A percentile compares a stretch with the other conserved stretches of the same genome.
Conservation (phyloP, 2,888 invertebrate species). For the Campoplex capitator region DNA sequence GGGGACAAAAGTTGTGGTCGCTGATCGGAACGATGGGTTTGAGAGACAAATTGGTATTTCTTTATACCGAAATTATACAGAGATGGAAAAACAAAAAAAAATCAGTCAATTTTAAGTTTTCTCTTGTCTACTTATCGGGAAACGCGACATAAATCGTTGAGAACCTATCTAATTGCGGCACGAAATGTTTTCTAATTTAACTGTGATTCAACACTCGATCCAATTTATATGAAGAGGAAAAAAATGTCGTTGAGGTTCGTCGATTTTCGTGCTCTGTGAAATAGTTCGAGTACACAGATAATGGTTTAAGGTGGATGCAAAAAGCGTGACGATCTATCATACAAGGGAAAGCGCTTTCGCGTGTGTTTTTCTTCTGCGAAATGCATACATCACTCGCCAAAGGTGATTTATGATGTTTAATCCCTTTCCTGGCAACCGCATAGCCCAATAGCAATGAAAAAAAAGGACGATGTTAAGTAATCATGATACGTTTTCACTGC, state of each 20-base stretch:
- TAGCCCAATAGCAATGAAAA: constrained; percentile 29
- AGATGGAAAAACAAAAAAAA: neutral
- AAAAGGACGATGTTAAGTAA: constrained; percentile 42
- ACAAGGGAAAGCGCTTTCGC: constrained; percentile 81
- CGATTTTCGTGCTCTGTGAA: constrained; percentile 46
- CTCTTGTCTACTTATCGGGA: neutral
- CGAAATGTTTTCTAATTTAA: neutral
- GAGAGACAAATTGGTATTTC: neutral
- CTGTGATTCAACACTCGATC: neutral
- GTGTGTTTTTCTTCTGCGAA: constrained; percentile 48
- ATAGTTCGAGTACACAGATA: constrained; percentile 27
- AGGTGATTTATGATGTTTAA: constrained; percentile 57
- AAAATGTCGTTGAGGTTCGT: constrained; percentile 49
- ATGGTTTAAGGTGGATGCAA: constrained; percentile 76
- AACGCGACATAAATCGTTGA: neutral
- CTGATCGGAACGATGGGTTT: neutral
- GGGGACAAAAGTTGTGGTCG: neutral
- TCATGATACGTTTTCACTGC: neutral
- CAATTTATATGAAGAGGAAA: neutral
- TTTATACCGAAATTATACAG: neutral
- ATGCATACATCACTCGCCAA: constrained; percentile 26
- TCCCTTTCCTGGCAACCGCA: constrained; percentile 33
- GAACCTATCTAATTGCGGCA: neutral
- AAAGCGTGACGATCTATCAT: constrained; percentile 83
- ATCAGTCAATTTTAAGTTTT: neutral